These are phyloP conservation scores for Smutsia temminckii DNA, from an alignment of 2,797 vertebrate genomes.

Conservation along the genomic window DNA sequence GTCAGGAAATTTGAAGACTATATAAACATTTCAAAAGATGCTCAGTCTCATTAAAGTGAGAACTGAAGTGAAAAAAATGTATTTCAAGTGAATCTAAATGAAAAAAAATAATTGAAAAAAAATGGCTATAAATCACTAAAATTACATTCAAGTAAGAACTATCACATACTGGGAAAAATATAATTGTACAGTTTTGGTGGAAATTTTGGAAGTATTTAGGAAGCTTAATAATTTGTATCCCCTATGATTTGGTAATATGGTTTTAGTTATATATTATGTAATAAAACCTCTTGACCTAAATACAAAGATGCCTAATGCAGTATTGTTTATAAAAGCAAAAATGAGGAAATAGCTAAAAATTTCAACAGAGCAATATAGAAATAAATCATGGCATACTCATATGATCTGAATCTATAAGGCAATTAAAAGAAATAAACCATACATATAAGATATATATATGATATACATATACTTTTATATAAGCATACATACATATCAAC, in stretches of 20 bases:
- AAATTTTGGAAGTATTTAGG: slow-evolving; percentile 41
- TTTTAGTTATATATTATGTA: not conserved
- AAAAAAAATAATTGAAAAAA: not conserved
- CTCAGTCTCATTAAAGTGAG: not conserved
- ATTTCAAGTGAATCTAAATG: not conserved
- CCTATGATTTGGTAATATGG: not conserved
- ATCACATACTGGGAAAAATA: not conserved
- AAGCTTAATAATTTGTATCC: not conserved
- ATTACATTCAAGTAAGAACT: not conserved
- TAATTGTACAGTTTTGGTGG: not conserved
- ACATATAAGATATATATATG: not conserved
- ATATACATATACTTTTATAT: not conserved
- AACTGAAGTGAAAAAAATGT: not conserved
- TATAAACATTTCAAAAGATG: not conserved
- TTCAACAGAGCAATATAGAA: not conserved
- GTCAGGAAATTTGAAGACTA: slow-evolving; percentile 69
- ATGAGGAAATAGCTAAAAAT: not conserved
- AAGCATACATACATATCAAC: not conserved
- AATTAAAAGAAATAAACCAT: slow-evolving; percentile 51
- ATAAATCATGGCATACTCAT: not conserved
- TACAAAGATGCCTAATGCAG: not conserved
- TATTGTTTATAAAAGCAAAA: not conserved
- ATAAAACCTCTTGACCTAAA: not conserved
- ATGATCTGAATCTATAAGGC: not conserved
- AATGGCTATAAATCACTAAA: not conserved